Evolutionary conservation across 2,113 vertebrate species (phyloP).

Genomic region (Morone chrysops): DNA sequence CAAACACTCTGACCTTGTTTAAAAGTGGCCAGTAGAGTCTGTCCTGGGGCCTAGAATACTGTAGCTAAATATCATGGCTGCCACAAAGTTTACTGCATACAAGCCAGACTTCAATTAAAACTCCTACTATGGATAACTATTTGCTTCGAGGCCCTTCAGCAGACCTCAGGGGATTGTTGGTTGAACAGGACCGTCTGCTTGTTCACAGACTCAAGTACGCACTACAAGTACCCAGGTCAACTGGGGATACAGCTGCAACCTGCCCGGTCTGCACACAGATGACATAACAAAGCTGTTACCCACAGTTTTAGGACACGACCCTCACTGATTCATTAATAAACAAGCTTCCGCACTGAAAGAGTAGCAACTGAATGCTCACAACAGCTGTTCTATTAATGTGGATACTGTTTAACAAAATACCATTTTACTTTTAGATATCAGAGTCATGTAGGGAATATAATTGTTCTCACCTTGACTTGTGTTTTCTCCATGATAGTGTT

Average conservation of each 20-base stretch:
- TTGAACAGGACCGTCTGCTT: constrained; percentile 12
- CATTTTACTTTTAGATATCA: background rate
- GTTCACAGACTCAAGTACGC: constrained; percentile 25
- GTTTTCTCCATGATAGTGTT: background rate
- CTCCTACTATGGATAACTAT: background rate
- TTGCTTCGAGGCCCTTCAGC: constrained; percentile 30
- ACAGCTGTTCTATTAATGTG: background rate
- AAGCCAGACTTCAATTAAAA: background rate
- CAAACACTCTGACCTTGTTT: background rate
- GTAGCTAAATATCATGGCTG: background rate
- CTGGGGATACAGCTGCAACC: constrained; percentile 46
- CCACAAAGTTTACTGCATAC: background rate
- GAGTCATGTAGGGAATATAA: background rate
- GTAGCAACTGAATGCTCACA: constrained; percentile 20
- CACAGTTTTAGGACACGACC: constrained; percentile 38
- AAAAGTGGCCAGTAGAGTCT: background rate
- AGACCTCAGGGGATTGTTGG: background rate
- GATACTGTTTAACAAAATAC: background rate
- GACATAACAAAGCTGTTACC: constrained; percentile 48
- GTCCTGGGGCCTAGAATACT: too few relatives aligned
- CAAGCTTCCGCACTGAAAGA: constrained; percentile 19
- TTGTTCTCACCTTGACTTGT: background rate
- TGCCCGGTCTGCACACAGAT: constrained; percentile 18
- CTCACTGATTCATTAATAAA: constrained; percentile 46
- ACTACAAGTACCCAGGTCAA: constrained; percentile 36